Base-by-base conservation (phyloP, 1,140 invertebrate genomes). In the Drosophila trapezifrons region DNA sequence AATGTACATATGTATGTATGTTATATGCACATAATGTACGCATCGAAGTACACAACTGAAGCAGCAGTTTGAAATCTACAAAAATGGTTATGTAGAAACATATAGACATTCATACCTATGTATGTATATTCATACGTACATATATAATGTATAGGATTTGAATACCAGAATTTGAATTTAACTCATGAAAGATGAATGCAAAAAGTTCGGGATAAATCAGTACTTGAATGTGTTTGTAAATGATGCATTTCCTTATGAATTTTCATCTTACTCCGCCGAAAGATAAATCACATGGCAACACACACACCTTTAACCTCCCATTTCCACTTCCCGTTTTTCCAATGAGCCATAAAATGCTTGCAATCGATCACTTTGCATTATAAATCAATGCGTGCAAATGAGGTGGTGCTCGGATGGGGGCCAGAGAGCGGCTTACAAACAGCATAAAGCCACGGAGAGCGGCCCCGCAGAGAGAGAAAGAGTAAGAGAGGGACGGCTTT, bases 301-400 rank as follows among this genome's bases (percentile, higher is more conserved):
- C 55, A n/a, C n/a, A 65, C 63, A 62, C 63, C 63, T 66, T 47
- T 66, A 66, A 67, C 64, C 64, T 65, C 45, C 45, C 42, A 66
- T 66, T 67, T 69, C 65, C 64, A 49, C 60, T 67, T 67, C 64
- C 64, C 60, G 64, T 35, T 64, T 47, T 51, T 37, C 57, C 60
- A 49, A 13, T 65, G 62, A 69, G 65, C 65, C 65, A 69, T 67
- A 35, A 51, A 64, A 67, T 67, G 45, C 37, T 22, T 63, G 43
- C 65, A 71, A 71, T 71, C 67, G 67, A 71, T 71, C 67, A 71
- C 67, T 70, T 69, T 52, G 62, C 45, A 52, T 69, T 69, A 52
- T 52, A 69, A 65, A 69, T 66, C 65, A 66, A 69, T 67, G 62
- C 62, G 60, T 46, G 43, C 25, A 37, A 25, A 7, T 54, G 18